These are phyloP conservation scores for Okapia johnstoni DNA, from an alignment of 2,113 vertebrate genomes.

Conservation along the genomic window DNA sequence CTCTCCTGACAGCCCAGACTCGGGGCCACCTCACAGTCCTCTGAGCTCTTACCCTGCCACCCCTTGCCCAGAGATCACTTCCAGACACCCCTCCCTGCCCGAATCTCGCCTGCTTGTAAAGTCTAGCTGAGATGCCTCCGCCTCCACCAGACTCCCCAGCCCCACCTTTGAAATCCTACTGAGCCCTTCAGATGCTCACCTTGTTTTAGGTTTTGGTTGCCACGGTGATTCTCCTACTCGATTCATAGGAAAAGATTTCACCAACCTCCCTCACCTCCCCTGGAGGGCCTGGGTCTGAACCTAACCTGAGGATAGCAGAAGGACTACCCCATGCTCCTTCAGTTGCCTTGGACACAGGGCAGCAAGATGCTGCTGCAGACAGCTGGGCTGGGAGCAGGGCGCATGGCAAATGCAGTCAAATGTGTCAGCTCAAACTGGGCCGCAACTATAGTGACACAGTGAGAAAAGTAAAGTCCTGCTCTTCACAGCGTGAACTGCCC, in stretches of 20 bases:
- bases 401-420: rapidly evolving
- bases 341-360: neutral
- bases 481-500: rapidly evolving
- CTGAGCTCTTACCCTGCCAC: neutral
- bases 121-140: neutral
- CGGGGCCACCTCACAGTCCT: neutral
- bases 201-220: neutral
- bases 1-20: neutral
- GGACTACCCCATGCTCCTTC: neutral
- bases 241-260: neutral
- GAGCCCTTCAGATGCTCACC: rapidly evolving
- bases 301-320: neutral
- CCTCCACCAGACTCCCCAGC: neutral
- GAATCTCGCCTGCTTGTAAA: no score
- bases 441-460: rapidly evolving
- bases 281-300: neutral
- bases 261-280: neutral
- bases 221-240: neutral
- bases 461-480: neutral
- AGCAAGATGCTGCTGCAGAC: rapidly evolving
- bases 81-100: rapidly evolving
- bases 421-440: neutral
- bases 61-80: neutral
- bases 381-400: no score
- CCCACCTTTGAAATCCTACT: neutral